phyloP scores from a whole-genome alignment of 2,888 invertebrate species.

The Polyommatus iphigenia region DNA sequence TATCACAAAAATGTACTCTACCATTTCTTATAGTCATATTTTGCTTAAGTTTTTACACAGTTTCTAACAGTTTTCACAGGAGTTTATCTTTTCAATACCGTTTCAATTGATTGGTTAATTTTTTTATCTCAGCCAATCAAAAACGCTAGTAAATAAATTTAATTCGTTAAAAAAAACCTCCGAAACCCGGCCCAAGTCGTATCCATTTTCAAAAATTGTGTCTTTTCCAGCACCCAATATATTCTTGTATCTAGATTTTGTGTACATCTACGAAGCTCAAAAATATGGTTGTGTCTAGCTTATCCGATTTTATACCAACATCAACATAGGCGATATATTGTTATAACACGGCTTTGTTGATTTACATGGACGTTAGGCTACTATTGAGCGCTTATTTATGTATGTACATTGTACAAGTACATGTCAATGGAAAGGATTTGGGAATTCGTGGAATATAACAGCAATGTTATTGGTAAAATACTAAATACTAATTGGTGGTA shows the following conservation, averaged over 20 bases:
- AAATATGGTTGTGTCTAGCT: constrained; percentile 23
- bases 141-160: no score
- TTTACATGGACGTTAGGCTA: neutral
- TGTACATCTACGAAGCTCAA: constrained; percentile 10
- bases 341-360: neutral
- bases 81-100: no score
- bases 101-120: no score
- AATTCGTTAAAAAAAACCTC: no score
- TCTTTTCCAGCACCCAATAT: neutral
- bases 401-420: neutral
- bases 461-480: neutral
- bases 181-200: neutral
- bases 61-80: no score
- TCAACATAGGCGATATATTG: constrained; percentile 9
- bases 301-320: constrained; percentile 13
- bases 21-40: no score
- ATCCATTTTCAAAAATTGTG: neutral
- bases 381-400: neutral
- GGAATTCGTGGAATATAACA: neutral
- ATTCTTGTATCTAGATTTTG: neutral
- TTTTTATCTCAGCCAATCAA: no score
- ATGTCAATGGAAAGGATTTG: neutral
- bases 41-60: no score
- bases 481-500: neutral
- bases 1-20: no score